phyloP scores from a whole-genome alignment of 2,888 invertebrate species.

The Polydrusus tereticollis region DNA sequence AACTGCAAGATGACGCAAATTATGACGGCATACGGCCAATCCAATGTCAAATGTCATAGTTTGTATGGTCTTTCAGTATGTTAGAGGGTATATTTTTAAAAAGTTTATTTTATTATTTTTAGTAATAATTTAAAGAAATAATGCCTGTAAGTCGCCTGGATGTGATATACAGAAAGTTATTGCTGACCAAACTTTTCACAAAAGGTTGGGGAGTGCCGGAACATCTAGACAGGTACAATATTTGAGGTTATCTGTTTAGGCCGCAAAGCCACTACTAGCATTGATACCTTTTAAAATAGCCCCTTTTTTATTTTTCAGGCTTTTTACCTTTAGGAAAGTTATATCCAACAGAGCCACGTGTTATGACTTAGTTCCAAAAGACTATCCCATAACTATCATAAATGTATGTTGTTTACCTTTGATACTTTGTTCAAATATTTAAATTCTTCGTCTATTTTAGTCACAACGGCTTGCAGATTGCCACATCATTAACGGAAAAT shows the following conservation, averaged over 20 bases:
- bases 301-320: slow-evolving; percentile 72
- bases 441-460: slow-evolving; percentile 65
- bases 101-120: background rate
- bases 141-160: slow-evolving; percentile 72
- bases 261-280: background rate
- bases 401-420: slow-evolving; percentile 73
- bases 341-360: slow-evolving; percentile 88
- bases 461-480: slow-evolving; percentile 82
- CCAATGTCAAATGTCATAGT: background rate
- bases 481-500: slow-evolving; percentile 87
- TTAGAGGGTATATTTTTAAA: too few species aligned
- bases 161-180: slow-evolving; percentile 86
- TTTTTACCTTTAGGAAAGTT: slow-evolving; percentile 91
- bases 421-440: slow-evolving; percentile 5
- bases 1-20: too few species aligned
- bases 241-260: background rate
- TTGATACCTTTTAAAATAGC: background rate
- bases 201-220: slow-evolving; percentile 98
- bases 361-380: slow-evolving; percentile 81
- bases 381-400: slow-evolving; percentile 89
- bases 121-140: background rate
- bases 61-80: too few species aligned
- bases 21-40: background rate
- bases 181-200: slow-evolving; percentile 92
- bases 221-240: slow-evolving; percentile 81